Evolutionary conservation across 2,113 vertebrate species (phyloP).

Genomic region (Ictidomys tridecemlineatus): DNA sequence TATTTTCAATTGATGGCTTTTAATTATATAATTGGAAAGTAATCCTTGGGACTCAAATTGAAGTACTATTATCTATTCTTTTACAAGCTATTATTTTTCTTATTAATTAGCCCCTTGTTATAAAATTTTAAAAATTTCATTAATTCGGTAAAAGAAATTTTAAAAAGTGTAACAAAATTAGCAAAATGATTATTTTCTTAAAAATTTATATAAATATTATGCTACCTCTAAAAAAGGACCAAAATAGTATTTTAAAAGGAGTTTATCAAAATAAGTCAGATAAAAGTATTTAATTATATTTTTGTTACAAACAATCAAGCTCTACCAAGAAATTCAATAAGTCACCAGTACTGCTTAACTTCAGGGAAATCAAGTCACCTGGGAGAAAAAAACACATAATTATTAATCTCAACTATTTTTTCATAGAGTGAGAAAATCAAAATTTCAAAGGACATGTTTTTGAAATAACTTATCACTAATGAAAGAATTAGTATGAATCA

Average conservation of each 20-base stretch:
- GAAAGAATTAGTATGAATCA: background rate
- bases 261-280: constrained; percentile 40
- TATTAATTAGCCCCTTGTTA: constrained; percentile 1
- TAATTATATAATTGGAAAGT: constrained; percentile 34
- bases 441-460: background rate
- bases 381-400: background rate
- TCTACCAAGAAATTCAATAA: background rate
- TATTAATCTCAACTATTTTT: constrained; percentile 4
- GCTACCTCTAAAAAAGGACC: background rate
- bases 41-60: background rate
- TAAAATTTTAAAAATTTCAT: constrained; percentile 43
- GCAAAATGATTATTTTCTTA: background rate
- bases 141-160: constrained; percentile 43
- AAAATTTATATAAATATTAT: background rate
- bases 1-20: constrained; percentile 48
- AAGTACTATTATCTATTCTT: background rate
- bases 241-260: constrained; percentile 37
- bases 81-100: background rate
- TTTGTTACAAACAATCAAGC: constrained; percentile 21
- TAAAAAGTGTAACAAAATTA: constrained; percentile 52
- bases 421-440: background rate
- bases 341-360: background rate
- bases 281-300: background rate
- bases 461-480: background rate
- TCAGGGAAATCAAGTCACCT: background rate